Base-by-base conservation (phyloP, 2,888 invertebrate species). In the Monopis laevigella region DNA sequence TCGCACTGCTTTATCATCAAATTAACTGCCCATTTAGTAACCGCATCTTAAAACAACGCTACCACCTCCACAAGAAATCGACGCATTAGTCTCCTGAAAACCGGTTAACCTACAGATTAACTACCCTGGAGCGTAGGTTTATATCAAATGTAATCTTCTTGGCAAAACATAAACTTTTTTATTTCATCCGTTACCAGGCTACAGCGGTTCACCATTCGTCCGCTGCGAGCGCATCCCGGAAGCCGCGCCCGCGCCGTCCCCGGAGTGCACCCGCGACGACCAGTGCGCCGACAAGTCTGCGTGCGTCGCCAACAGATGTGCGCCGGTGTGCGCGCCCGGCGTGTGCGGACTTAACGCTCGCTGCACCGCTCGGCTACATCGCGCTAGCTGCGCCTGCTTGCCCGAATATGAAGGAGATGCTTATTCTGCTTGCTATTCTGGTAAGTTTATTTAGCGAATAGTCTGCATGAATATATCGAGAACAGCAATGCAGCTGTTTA, bases 341-440 rank as follows among this genome's bases (percentile, higher is more conserved):
- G 83, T 87, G 43, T 94, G 93, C 53, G 92, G 92, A 3, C 75
- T 83, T 40, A 92, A 92, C 58, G 88, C 93, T 1, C 87, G 88
- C 43, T 94, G 93, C 54, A 82, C 88, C 44, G 88, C 90, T 1
- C 88, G 88, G 65, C 77, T 88, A 45, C 94, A 94, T 55, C 82
- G 93, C 53, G 90, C 93, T 6, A 82, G 89, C 16, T 96, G 95
- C 59, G 86, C 88, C 2, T 95, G 95, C 57, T 82, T 87, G 50
- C 88, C 90, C 50, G 90, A 92, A 24, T 92, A 86, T 56, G 90
- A 91, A 48, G 96, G 95, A 57, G 91, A 93, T 59, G 90, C 92
- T 11, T 87, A 91, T 54, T 83, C 84, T 42, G 85, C 88, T 52
- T 93, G 93, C 56, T 86, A 88, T 54, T 86, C 90, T 59, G 86